These are phyloP conservation scores for Vireo griseus DNA, from an alignment of 2,797 vertebrate species.

Conservation along the genomic window DNA sequence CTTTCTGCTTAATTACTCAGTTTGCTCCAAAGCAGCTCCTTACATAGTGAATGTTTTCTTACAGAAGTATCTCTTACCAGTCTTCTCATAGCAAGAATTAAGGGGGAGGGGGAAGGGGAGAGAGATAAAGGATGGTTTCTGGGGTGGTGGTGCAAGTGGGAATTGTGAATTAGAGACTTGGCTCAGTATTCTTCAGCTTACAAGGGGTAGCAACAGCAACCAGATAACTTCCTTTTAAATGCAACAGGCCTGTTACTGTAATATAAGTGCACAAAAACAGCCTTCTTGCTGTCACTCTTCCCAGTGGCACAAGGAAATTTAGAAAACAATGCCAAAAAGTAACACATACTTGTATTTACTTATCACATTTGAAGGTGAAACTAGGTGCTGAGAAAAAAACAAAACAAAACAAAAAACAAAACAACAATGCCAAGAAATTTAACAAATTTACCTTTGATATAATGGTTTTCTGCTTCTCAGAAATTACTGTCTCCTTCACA, in stretches of 20 bases:
- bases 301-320: background rate
- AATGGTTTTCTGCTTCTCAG: background rate
- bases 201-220: background rate
- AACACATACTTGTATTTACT: background rate
- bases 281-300: background rate
- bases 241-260: background rate
- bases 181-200: background rate
- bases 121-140: background rate
- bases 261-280: background rate
- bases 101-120: background rate
- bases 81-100: background rate
- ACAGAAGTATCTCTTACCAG: background rate
- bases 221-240: background rate
- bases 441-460: background rate
- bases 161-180: background rate
- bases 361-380: background rate
- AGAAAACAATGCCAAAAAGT: background rate
- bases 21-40: background rate
- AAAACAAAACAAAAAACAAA: background rate
- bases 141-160: background rate
- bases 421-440: background rate
- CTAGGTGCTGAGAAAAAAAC: background rate
- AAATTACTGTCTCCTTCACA: background rate
- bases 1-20: constrained; percentile 19
- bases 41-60: background rate